phyloP scores from a whole-genome alignment of 2,888 invertebrate genomes.

The Ophioninae sp. region DNA sequence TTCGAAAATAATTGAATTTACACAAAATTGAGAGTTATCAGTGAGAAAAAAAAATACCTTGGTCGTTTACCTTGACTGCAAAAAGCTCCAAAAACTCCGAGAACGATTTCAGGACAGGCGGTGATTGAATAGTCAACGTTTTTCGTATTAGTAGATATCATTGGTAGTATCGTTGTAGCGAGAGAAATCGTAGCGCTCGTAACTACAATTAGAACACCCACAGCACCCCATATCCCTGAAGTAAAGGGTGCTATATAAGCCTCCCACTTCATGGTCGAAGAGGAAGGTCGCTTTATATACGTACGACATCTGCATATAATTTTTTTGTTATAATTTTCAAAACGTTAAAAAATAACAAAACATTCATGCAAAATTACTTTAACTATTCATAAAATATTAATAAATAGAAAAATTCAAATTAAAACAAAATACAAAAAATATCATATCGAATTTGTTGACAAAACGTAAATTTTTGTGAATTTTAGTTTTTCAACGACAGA shows the following conservation, averaged over 20 bases:
- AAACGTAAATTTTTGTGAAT: neutral
- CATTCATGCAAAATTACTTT: no score
- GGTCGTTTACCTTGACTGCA: constrained; percentile 74
- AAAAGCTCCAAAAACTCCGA: constrained; percentile 75
- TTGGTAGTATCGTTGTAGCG: constrained; percentile 61
- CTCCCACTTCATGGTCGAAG: constrained; percentile 75
- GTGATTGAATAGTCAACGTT: constrained; percentile 18
- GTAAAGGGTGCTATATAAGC: constrained; percentile 76
- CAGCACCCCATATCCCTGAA: constrained; percentile 72
- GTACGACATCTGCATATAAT: constrained; percentile 71
- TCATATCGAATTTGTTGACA: neutral
- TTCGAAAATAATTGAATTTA: neutral
- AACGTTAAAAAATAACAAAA: no score
- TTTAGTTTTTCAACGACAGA: neutral
- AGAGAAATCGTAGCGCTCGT: constrained; percentile 68
- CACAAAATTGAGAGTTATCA: neutral
- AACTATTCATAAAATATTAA: no score
- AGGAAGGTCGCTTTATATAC: constrained; percentile 75
- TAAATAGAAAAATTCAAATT: neutral
- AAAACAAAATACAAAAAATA: neutral
- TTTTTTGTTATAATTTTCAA: neutral
- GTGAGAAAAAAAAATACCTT: neutral
- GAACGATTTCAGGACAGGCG: constrained; percentile 69
- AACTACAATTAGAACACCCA: constrained; percentile 70
- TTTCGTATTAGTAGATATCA: constrained; percentile 19